These are phyloP conservation scores for Rhizomys pruinosus DNA, from an alignment of 2,113 vertebrate species.

Conservation along the genomic window DNA sequence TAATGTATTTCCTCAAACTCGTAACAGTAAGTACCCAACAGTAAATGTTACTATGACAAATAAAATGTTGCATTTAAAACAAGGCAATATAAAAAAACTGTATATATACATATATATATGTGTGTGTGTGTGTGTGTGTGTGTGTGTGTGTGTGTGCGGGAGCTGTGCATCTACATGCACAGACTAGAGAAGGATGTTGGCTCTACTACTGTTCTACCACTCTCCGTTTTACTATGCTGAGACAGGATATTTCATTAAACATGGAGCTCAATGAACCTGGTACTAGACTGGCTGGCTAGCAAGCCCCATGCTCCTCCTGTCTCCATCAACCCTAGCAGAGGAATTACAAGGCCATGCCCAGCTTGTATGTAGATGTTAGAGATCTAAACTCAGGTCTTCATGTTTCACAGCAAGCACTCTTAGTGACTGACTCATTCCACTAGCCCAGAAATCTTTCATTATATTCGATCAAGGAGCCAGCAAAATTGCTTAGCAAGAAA, in stretches of 20 bases:
- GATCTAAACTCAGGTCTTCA: background rate
- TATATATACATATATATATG: too few species aligned
- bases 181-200: background rate
- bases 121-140: too few species aligned
- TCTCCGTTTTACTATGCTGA: background rate
- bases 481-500: background rate
- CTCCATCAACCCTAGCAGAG: background rate
- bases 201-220: background rate
- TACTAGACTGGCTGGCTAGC: too few species aligned
- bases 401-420: background rate
- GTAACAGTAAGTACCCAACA: background rate
- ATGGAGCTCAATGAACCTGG: background rate
- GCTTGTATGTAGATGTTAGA: background rate
- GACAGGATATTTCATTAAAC: background rate
- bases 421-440: background rate
- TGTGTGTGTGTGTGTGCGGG: background rate
- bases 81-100: background rate
- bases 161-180: background rate
- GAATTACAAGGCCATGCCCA: background rate
- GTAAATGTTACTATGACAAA: background rate
- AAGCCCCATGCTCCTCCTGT: background rate
- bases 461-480: background rate
- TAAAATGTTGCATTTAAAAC: background rate
- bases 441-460: background rate
- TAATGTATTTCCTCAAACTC: background rate